phyloP scores from a whole-genome alignment of 2,888 invertebrate genomes.

The Pegoplata infirma region DNA sequence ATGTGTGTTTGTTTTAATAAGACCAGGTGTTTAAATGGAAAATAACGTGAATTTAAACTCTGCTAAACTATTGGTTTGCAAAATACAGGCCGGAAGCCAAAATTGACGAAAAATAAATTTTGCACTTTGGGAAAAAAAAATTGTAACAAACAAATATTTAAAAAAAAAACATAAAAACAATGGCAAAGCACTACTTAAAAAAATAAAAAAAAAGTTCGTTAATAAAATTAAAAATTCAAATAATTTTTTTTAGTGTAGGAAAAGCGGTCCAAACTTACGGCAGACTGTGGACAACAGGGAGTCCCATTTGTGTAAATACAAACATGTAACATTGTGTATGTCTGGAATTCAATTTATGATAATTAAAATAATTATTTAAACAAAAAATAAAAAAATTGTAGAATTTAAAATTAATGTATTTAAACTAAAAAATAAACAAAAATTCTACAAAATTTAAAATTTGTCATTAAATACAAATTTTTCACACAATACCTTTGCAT shows the following conservation, averaged over 20 bases:
- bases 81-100: too few relatives aligned
- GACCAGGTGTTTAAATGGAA: too few relatives aligned
- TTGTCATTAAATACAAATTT: slow-evolving; percentile 16
- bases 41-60: too few relatives aligned
- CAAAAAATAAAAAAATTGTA: too few relatives aligned
- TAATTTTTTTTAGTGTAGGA: not conserved
- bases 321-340: slow-evolving; percentile 93
- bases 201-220: not conserved
- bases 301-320: slow-evolving; percentile 91
- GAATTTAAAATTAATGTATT: slow-evolving; percentile 31
- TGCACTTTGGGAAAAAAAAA: too few relatives aligned
- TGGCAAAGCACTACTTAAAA: too few relatives aligned
- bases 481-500: slow-evolving; percentile 78
- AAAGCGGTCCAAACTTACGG: slow-evolving; percentile 80
- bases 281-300: slow-evolving; percentile 88
- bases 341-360: slow-evolving; percentile 81
- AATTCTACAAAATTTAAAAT: slow-evolving; percentile 22
- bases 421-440: slow-evolving; percentile 23
- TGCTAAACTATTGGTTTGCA: too few relatives aligned
- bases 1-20: too few relatives aligned
- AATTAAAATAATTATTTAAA: slow-evolving; percentile 50
- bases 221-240: not conserved
- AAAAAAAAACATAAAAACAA: too few relatives aligned
- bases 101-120: too few relatives aligned
- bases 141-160: too few relatives aligned